A percentile compares a stretch with the other conserved stretches of the same genome.
Conservation (phyloP, 1,140 invertebrate genomes). For the Saccostrea glomerata region DNA sequence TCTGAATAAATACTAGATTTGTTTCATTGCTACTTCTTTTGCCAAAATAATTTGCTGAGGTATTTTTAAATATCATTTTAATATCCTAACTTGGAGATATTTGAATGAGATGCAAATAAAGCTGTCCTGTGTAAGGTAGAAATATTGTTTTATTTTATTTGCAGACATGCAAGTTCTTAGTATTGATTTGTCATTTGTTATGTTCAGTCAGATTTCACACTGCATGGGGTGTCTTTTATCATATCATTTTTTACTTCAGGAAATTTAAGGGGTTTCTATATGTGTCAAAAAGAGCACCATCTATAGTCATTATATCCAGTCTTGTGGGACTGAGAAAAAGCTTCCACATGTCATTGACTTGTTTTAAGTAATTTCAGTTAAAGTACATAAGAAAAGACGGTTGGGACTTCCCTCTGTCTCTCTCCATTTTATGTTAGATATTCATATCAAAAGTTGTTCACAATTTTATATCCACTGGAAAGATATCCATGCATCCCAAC, state of each 20-base stretch:
- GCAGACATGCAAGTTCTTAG: background rate
- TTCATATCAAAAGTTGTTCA: too few species aligned
- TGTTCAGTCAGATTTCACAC: background rate
- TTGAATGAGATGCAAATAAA: background rate
- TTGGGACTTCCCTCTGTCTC: too few species aligned
- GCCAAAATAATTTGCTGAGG: background rate
- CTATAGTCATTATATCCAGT: too few species aligned
- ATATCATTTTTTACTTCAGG: background rate
- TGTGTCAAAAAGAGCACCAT: too few species aligned
- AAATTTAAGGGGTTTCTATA: background rate
- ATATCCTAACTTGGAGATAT: background rate
- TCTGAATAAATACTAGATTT: slow-evolving; percentile 15
- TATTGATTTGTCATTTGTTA: slow-evolving; percentile 33
- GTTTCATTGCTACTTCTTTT: background rate
- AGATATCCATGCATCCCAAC: too few species aligned
- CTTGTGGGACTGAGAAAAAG: too few species aligned
- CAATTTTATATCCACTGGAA: too few species aligned
- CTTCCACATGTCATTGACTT: too few species aligned
- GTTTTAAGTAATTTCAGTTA: too few species aligned
- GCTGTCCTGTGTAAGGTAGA: background rate
- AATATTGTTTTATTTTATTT: slow-evolving; percentile 38
- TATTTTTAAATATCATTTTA: background rate
- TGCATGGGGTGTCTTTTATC: slow-evolving; percentile 21
- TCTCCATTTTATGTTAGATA: too few species aligned
- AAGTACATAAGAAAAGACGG: too few species aligned